A percentile compares a stretch with the other conserved stretches of the same genome.
Conservation (phyloP, 2,888 invertebrate genomes). For the Trissonchulus latispiculum region DNA sequence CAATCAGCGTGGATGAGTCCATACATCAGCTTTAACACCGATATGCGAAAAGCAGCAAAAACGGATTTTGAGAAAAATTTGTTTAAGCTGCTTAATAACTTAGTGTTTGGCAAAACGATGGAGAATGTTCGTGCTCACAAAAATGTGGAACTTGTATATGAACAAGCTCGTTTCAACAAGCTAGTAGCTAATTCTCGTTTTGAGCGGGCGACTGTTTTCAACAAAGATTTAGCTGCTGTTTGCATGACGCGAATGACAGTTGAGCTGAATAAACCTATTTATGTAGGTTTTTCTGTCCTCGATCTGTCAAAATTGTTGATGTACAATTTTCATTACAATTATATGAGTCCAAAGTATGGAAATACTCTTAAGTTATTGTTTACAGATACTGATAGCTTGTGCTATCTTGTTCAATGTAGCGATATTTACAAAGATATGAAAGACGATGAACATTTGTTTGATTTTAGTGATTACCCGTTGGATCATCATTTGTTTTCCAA, state of each 20-base stretch:
- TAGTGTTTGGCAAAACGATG: conserved; percentile 10
- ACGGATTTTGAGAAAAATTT: background rate
- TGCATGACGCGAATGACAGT: background rate
- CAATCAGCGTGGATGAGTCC: conserved; percentile 4
- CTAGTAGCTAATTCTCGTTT: background rate
- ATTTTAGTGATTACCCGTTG: background rate
- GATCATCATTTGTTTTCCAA: background rate
- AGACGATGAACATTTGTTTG: background rate
- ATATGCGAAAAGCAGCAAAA: background rate
- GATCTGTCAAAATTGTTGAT: background rate
- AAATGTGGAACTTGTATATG: background rate
- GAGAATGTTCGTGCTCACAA: background rate
- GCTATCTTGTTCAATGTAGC: conserved; percentile 7
- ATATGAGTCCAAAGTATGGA: background rate
- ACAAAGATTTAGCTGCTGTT: background rate
- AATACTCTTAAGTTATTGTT: background rate
- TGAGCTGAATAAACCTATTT: background rate
- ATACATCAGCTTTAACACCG: conserved; percentile 1
- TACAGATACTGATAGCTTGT: conserved; percentile 9
- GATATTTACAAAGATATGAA: conserved; percentile 14
- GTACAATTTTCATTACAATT: conserved; percentile 9
- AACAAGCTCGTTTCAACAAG: background rate
- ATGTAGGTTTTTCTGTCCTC: conserved; percentile 4
- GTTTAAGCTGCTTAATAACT: conserved; percentile 4
- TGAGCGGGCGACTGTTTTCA: background rate